Evolutionary conservation across 2,797 vertebrate species (phyloP).

Genomic region (Urosaurus nigricauda): DNA sequence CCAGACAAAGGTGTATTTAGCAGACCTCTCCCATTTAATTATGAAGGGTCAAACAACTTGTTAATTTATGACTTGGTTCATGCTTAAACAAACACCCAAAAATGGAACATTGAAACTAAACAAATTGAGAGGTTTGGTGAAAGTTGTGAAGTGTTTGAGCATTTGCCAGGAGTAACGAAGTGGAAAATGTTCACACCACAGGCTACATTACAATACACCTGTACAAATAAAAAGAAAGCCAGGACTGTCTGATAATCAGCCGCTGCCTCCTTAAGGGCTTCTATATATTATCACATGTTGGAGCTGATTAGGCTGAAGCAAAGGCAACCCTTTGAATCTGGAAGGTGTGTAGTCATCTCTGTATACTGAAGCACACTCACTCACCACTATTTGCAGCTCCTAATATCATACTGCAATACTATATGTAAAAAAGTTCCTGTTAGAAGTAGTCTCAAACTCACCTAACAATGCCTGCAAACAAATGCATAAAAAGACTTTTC

Average conservation of each 20-base stretch:
- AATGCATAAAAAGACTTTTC: not conserved
- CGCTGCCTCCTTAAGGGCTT: slow-evolving; percentile 49
- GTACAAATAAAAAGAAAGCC: slow-evolving; percentile 84
- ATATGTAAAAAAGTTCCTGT: not conserved
- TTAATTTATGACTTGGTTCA: slow-evolving; percentile 73
- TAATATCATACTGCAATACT: not conserved
- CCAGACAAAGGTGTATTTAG: slow-evolving; percentile 45
- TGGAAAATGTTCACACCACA: slow-evolving; percentile 88
- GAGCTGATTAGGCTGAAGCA: slow-evolving; percentile 45
- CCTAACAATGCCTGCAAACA: not conserved
- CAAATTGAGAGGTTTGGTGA: slow-evolving; percentile 71
- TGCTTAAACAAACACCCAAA: slow-evolving; percentile 69
- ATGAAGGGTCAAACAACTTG: slow-evolving; percentile 36
- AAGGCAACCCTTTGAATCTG: slow-evolving; percentile 47
- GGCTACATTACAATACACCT: slow-evolving; percentile 84
- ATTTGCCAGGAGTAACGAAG: slow-evolving; percentile 83
- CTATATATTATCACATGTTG: slow-evolving; percentile 43
- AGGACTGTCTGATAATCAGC: slow-evolving; percentile 60
- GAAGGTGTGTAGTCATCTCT: slow-evolving; percentile 7
- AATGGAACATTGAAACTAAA: slow-evolving; percentile 79
- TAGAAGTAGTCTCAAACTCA: slow-evolving; percentile 5
- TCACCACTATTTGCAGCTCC: slow-evolving; percentile 15
- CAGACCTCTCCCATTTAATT: slow-evolving; percentile 52
- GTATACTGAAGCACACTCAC: not conserved
- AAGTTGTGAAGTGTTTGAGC: slow-evolving; percentile 69